phyloP scores from a whole-genome alignment of 2,888 invertebrate species.

The Chorisops tibialis region DNA sequence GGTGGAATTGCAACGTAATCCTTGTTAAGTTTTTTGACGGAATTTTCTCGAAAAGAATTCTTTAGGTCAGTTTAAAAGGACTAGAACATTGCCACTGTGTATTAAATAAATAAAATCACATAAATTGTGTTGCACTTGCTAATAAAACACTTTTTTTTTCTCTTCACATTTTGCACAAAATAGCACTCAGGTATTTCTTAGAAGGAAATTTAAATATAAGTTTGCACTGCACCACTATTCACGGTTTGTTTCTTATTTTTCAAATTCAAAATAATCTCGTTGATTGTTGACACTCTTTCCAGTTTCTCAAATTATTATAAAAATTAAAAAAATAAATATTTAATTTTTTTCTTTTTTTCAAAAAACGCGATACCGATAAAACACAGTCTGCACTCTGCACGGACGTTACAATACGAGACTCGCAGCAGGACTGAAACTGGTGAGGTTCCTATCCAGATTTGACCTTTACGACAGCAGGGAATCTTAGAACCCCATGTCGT shows the following conservation, averaged over 20 bases:
- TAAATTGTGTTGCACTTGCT: not conserved
- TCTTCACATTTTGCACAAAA: not conserved
- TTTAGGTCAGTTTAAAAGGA: too few species aligned
- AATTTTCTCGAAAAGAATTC: not conserved
- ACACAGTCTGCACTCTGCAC: conserved; percentile 17
- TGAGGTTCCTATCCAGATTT: conserved; percentile 41
- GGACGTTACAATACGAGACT: conserved; percentile 46
- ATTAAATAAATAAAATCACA: not conserved
- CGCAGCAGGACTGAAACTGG: conserved; percentile 53
- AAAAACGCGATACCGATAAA: conserved; percentile 29
- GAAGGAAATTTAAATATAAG: not conserved
- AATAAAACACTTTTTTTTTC: not conserved
- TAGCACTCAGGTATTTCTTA: not conserved
- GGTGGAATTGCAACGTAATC: not conserved
- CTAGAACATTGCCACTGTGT: too few species aligned
- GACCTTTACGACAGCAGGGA: conserved; percentile 36
- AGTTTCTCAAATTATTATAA: too few species aligned
- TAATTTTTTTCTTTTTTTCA: not conserved
- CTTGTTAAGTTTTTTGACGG: not conserved
- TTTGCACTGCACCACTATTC: not conserved
- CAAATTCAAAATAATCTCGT: not conserved
- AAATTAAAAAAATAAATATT: not conserved
- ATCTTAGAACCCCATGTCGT: conserved; percentile 34
- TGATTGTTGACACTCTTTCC: too few species aligned
- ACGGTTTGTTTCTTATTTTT: not conserved